Base-by-base conservation (phyloP, 2,113 vertebrate species). In the Cephalopholis sonnerati region DNA sequence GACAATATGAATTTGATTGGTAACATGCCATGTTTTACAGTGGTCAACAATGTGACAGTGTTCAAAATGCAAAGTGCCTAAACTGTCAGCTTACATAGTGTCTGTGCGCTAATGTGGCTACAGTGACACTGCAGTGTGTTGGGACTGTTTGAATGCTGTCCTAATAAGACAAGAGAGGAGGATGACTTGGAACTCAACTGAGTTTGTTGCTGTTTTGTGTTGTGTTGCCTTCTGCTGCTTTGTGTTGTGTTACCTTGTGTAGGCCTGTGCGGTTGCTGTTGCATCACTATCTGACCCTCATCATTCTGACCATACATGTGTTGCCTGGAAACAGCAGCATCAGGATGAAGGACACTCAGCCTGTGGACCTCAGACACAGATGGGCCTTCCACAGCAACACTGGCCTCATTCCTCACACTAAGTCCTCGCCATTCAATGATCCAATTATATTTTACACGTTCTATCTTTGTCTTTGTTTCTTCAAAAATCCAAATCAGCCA, bases 301-400 rank as follows among this genome's bases (percentile, higher is more conserved):
- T 58, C 25, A 72, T 84, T 53, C 57, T 74, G 62, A 84, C 69
- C 65, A 7, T 29, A 81, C 61, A 59, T 65, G 5, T 22, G 92
- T 92, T 95, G 90, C 93, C 86, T 85, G 87, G 93, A 79, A 92
- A 94, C 90, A 8, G 84, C 81, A 72, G 67, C 80, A 77, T 83
- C 68, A 63, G 66, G 78, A 54, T 74, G 74, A 50, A 55, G 83
- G 87, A 81, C 72, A 46, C 13, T 64, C 41, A 65, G 61, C 64
- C 20, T 62, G 18, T 51, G 32, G 18, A 66, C 70, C 85, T 74
- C 11, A 16, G 39, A 36, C 44, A 73, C n/a, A 58, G 7, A 29
- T 41, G 24, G 63, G 48, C 25, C 16, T 11, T 77, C 36, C 54
- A 51, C 44, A 39, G 12, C 44, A 24, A 57, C 41, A 20, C 17